Evolutionary conservation across 2,113 vertebrate species (phyloP).

Genomic region (Jaculus jaculus): DNA sequence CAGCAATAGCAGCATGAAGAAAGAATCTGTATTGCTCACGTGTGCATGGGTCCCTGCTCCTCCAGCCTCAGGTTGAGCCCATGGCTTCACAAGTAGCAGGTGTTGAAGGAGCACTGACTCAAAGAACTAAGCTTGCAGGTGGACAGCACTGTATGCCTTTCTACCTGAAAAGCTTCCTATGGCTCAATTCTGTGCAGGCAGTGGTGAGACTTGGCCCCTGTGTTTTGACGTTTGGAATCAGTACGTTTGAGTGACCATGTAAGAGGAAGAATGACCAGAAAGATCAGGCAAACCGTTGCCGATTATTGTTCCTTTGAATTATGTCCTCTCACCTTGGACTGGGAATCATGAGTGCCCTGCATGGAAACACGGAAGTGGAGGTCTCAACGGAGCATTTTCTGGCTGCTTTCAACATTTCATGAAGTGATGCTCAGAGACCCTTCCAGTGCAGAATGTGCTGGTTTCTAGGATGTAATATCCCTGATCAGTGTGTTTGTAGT

Average conservation of each 20-base stretch:
- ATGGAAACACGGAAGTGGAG: not conserved
- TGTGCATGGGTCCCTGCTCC: not conserved
- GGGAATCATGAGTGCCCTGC: not conserved
- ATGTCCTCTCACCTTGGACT: not conserved
- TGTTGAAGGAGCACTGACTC: not conserved
- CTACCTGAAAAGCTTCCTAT: not conserved
- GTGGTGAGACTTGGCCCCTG: not conserved
- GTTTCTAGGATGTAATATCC: not conserved
- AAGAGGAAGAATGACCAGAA: not conserved
- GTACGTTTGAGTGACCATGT: not conserved
- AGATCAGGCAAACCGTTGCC: not conserved
- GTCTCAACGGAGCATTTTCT: not conserved
- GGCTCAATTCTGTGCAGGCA: not conserved
- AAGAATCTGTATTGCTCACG: not conserved
- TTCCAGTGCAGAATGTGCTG: not conserved
- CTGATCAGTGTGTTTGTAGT: not conserved
- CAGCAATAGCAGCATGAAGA: not conserved
- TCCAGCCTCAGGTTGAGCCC: not conserved
- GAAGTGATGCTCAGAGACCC: not conserved
- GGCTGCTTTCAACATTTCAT: constrained; percentile 2
- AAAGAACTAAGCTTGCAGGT: not conserved
- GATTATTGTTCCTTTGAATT: not conserved
- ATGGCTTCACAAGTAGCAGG: not conserved
- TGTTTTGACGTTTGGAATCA: not conserved
- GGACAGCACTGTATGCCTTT: not conserved